Base-by-base conservation (phyloP, 2,113 vertebrate species). In the Archilochus colubris region DNA sequence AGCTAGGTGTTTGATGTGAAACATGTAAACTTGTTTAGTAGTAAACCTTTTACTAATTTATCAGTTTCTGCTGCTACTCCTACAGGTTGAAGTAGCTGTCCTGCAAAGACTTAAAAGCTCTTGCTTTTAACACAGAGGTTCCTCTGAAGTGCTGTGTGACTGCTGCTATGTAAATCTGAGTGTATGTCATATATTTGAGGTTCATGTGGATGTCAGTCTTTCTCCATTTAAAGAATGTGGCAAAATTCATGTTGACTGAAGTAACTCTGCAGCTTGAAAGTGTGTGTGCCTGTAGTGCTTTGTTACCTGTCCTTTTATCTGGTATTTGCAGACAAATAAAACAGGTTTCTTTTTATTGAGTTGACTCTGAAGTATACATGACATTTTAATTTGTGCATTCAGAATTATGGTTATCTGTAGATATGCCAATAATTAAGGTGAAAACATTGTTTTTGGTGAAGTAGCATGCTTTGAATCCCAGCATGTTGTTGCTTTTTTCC, bases 71-170 rank as follows among this genome's bases (percentile, higher is more conserved):
- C 76, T n/a, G 73, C 6, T 85, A 15, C 17, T 88, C 46, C 69
- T 90, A 75, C 63, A 87, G 64, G 48, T 57, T 94, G 90, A 74
- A 88, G 76, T 64, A 88, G 57, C 21, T 72, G 61, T 94, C 63
- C 44, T 91, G 40, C 61, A 27, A 82, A 91, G 79, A 43, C 64
- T 28, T 28, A 25, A 54, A 25, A 89, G 48, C 59, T 64, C 25
- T 33, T 61, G 5, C 31, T 78, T 88, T 78, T 88, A 28, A 23
- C 23, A 24, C 23, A n/a, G 33, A 8, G 22, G 23, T 30, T 31
- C 33, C 86, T 38, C 19, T 76, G 43, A 82, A 88, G 70, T 50
- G 33, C 44, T 59, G 4, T 0, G 11, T 80, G 82, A 15, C 14
- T 85, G 69, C 44, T 17, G 14, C 30, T 66, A 2, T 63, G 51